Evolutionary conservation across 2,113 vertebrate species (phyloP), one percentile per base, ranked within the genome.

Genomic region (Turdus rufiventris): DNA sequence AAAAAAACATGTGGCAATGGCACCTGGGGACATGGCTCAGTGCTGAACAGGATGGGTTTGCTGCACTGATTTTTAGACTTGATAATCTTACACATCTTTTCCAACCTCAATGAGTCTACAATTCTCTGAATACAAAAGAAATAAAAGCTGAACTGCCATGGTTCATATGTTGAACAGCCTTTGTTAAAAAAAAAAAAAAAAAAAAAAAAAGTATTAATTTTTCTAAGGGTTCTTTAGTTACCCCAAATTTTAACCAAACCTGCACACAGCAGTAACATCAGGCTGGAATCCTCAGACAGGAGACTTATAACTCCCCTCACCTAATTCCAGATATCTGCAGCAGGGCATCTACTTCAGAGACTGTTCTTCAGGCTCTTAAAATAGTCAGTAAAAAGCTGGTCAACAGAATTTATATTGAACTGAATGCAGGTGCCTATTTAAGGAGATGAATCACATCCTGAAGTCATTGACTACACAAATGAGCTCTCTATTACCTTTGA

Each of bases 331-430:
- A 36, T 60, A 56, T 28, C 57, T 48, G 4, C 45, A 81, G 14
- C 3, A 0, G 9, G 5, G 5, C 36, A 6, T 36, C 48, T 60
- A 28, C 51, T 56, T 67, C 70, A 72, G 36, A 88, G 31, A 36
- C 63, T 47, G 12, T 23, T 82, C 61, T 87, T 40, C 33, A 73
- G 45, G 34, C 20, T 89, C 61, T 89, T 89, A 57, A 43, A 75
- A 79, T 20, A 78, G 42, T 62, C 68, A 43, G 12, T n/a, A 31
- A 87, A 81, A 76, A 93, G 17, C 53, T 78, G 77, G 48, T 60
- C 80, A 92, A 88, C 67, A 85, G 77, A 77, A 81, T 75, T 94
- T 71, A 60, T 72, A 78, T 72, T 81, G 73, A 96, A 43, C 57
- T 8, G 18, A 82, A 48, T 7, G 43, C 43, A 91, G 73, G 25